These are phyloP conservation scores for Vanacampus margaritifer DNA, from an alignment of 2,113 vertebrate genomes.

Conservation along the genomic window DNA sequence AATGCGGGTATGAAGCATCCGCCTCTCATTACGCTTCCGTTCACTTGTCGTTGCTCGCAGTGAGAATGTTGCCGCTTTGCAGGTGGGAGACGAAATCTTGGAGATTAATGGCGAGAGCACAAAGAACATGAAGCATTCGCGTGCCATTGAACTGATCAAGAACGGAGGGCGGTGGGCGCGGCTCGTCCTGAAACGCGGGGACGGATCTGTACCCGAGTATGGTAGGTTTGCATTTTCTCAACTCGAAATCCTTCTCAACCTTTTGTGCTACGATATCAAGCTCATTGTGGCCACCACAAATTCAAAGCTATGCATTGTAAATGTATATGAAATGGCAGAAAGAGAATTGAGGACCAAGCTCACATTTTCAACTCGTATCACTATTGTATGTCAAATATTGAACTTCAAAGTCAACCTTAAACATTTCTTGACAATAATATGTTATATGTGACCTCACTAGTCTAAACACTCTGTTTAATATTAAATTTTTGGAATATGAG, in stretches of 20 bases:
- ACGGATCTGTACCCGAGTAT: slow-evolving; percentile 98
- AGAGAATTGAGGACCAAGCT: not conserved
- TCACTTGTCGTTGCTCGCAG: not conserved
- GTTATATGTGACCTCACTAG: not conserved
- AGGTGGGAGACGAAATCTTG: slow-evolving; percentile 98
- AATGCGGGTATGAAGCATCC: slow-evolving; percentile 83
- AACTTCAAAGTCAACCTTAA: no score
- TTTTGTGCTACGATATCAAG: not conserved
- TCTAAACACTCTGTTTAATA: not conserved
- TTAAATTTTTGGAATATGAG: not conserved
- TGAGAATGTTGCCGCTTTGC: slow-evolving; percentile 16
- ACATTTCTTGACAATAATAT: no score
- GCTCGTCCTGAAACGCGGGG: slow-evolving; percentile 94
- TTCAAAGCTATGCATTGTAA: not conserved
- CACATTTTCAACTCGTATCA: not conserved
- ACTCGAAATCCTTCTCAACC: not conserved
- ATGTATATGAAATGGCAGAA: not conserved
- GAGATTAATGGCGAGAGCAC: slow-evolving; percentile 98
- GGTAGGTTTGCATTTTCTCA: slow-evolving; percentile 77
- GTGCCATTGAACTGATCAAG: slow-evolving; percentile 99
- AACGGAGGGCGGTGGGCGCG: slow-evolving; percentile 91
- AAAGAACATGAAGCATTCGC: slow-evolving; percentile 98
- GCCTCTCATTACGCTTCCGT: not conserved
- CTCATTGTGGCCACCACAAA: not conserved
- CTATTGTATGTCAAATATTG: not conserved